Evolutionary conservation across 2,797 vertebrate species (phyloP).

Genomic region (Acrocephalus scirpaceus): DNA sequence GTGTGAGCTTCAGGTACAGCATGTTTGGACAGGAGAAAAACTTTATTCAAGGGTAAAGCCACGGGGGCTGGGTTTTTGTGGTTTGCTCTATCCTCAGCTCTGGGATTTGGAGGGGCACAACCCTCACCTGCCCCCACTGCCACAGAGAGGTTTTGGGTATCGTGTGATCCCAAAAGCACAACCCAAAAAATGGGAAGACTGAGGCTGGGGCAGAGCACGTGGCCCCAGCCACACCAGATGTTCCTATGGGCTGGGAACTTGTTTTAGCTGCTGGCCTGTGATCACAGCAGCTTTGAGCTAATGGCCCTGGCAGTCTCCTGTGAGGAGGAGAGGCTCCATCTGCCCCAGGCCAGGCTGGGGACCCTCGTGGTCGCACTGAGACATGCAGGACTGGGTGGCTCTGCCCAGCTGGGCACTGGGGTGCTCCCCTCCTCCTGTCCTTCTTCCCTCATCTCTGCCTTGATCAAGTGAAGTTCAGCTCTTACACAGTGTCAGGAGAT

Average conservation of each 20-base stretch:
- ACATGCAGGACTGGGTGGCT: accelerated
- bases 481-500: constrained; percentile 23
- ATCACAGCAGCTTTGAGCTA: neutral
- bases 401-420: neutral
- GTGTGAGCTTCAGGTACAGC: neutral
- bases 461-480: neutral
- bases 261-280: neutral
- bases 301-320: neutral
- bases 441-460: neutral
- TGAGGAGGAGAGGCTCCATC: neutral
- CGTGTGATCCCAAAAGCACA: neutral
- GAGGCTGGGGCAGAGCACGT: neutral
- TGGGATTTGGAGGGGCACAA: neutral
- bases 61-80: accelerated
- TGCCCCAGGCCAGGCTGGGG: neutral
- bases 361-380: neutral
- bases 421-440: neutral
- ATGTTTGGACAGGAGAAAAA: neutral
- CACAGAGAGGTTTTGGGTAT: neutral
- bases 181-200: neutral
- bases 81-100: neutral
- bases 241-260: neutral
- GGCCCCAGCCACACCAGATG: accelerated
- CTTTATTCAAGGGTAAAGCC: neutral
- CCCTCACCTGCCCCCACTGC: accelerated